These are phyloP conservation scores for Parazoanthus atlanticus DNA, from an alignment of 92 coral and sea anemone species.

Conservation along the genomic window DNA sequence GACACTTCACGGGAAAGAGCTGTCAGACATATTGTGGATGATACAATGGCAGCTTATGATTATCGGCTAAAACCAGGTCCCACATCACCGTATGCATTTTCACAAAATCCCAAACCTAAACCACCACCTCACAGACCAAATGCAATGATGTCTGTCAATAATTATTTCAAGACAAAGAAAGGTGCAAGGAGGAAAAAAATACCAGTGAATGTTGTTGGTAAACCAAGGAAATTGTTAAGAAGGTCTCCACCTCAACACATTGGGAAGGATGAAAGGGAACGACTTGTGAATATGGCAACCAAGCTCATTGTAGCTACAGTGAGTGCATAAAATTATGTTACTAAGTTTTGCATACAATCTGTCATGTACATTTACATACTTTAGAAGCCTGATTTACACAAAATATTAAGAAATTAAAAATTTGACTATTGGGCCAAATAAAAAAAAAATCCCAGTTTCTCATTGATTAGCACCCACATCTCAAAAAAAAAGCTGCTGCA, in stretches of 20 bases:
- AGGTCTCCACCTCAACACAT: constrained; percentile 95
- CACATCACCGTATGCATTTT: constrained; percentile 85
- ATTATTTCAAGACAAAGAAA: constrained; percentile 85
- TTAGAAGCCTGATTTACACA: too few species aligned
- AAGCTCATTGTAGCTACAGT: constrained; percentile 97
- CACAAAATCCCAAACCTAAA: constrained; percentile 58
- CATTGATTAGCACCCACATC: too few species aligned
- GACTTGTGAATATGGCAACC: constrained; percentile 95
- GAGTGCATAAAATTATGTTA: constrained; percentile 26
- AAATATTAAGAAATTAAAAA: too few species aligned
- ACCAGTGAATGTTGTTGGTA: constrained; percentile 84
- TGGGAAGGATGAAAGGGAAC: constrained; percentile 81
- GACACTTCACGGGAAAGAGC: constrained; percentile 72
- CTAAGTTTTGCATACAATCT: not conserved
- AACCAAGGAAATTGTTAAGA: constrained; percentile 72
- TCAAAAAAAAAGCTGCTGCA: too few species aligned
- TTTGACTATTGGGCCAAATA: too few species aligned
- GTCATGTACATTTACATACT: too few species aligned
- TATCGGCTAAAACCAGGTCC: constrained; percentile 88
- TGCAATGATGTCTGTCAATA: constrained; percentile 85
- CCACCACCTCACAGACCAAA: constrained; percentile 88
- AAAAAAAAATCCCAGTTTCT: too few species aligned
- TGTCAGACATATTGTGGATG: constrained; percentile 75
- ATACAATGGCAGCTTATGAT: constrained; percentile 85
- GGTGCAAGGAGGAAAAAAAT: constrained; percentile 88